A percentile compares a stretch with the other conserved stretches of the same genome.
These are phyloP conservation scores for Leucoraja ocellata DNA, from an alignment of 2,797 vertebrate species.

Conservation along the genomic window DNA sequence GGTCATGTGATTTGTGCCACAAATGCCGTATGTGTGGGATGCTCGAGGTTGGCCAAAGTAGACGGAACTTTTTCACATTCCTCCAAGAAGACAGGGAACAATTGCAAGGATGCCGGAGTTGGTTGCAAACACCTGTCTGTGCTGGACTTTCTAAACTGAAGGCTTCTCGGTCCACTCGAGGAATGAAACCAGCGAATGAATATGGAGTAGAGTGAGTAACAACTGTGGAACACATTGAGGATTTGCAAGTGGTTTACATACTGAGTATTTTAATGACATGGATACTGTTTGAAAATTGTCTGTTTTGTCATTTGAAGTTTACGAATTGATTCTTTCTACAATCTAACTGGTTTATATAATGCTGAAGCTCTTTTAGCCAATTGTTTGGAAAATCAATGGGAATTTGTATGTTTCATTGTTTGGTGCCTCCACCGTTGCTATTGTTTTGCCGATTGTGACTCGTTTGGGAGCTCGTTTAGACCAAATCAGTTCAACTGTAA, in stretches of 20 bases:
- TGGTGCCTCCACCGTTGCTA: background rate
- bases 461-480: slow-evolving; percentile 6
- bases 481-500: slow-evolving; percentile 17
- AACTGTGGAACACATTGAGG: slow-evolving; percentile 6
- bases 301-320: slow-evolving; percentile 38
- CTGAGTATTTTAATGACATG: slow-evolving; percentile 31
- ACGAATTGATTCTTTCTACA: slow-evolving; percentile 36
- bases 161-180: background rate
- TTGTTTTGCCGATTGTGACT: background rate
- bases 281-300: slow-evolving; percentile 32
- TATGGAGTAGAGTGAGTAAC: slow-evolving; percentile 31
- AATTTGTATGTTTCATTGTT: slow-evolving; percentile 35
- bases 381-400: slow-evolving; percentile 31
- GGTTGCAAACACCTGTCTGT: background rate
- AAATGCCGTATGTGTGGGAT: slow-evolving; percentile 11
- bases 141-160: background rate
- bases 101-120: background rate
- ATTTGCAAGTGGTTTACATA: slow-evolving; percentile 27
- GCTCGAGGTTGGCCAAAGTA: slow-evolving; percentile 24
- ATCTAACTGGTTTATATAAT: slow-evolving; percentile 34
- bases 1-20: slow-evolving; percentile 26
- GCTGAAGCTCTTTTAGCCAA: slow-evolving; percentile 27
- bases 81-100: background rate
- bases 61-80: background rate
- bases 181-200: background rate